Evolutionary conservation across 2,888 invertebrate species (phyloP).

Genomic region (Tolmerus cingulatus): DNA sequence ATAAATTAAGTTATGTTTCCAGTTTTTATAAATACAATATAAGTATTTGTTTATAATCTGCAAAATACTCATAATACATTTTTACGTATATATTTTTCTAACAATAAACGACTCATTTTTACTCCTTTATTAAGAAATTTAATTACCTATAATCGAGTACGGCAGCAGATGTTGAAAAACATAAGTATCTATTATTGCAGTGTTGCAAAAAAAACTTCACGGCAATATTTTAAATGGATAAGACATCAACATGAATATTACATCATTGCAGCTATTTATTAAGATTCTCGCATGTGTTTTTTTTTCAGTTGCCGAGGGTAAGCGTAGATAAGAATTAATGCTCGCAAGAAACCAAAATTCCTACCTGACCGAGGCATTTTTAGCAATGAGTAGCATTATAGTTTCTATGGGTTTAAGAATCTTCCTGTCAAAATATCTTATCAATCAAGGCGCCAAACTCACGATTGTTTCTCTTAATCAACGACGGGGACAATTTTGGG

Average conservation of each 20-base stretch:
- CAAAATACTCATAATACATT: no score
- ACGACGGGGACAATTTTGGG: not conserved
- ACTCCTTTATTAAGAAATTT: no score
- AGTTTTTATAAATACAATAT: no score
- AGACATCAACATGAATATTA: not conserved
- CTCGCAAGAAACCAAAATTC: not conserved
- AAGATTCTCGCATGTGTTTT: not conserved
- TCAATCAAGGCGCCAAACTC: not conserved
- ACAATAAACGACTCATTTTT: no score
- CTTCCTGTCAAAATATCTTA: not conserved
- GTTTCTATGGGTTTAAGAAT: no score
- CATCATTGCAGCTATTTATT: not conserved
- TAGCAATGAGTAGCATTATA: no score
- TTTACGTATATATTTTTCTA: no score
- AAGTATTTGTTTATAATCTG: no score
- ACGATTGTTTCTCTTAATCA: not conserved
- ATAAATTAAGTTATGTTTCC: no score
- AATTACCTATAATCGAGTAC: no score
- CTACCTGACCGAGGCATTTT: not conserved
- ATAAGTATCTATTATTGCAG: not conserved
- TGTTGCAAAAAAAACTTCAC: not conserved
- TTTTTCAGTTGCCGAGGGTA: no score
- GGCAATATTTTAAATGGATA: not conserved
- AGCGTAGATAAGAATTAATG: no score
- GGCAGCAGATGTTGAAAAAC: not conserved